These are phyloP conservation scores for Drosophila santomea DNA, from an alignment of 1,140 invertebrate genomes.

Conservation along the genomic window DNA sequence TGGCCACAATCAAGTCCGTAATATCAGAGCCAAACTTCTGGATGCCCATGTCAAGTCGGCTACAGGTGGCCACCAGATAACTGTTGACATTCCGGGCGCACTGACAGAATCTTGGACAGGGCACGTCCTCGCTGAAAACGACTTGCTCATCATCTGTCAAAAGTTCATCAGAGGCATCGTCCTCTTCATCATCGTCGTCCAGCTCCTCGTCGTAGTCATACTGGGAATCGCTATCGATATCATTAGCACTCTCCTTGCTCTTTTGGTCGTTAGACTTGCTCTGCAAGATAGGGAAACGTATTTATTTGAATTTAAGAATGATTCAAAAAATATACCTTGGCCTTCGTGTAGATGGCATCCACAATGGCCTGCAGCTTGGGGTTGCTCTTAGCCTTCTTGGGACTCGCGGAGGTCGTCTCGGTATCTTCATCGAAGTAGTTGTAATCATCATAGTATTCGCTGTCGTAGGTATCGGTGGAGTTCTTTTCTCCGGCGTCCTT, in stretches of 20 bases:
- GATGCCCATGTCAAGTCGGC: constrained; percentile 86
- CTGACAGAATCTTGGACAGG: constrained; percentile 79
- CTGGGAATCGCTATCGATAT: constrained; percentile 66
- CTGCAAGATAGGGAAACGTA: constrained; percentile 1
- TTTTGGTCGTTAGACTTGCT: constrained; percentile 45
- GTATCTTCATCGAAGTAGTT: constrained; percentile 50
- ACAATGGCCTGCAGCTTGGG: constrained; percentile 71
- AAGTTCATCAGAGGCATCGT: constrained; percentile 50
- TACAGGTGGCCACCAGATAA: constrained; percentile 83
- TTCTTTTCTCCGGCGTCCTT: constrained; percentile 35
- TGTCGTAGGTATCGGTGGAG: constrained; percentile 52
- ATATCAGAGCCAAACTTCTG: constrained; percentile 87
- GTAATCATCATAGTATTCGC: constrained; percentile 48
- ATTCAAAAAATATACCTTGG: constrained; percentile 36
- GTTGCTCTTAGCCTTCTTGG: constrained; percentile 54
- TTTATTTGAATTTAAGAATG: neutral
- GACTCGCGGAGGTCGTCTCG: constrained; percentile 40
- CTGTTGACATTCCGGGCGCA: constrained; percentile 78
- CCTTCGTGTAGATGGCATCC: constrained; percentile 37
- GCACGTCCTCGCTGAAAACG: constrained; percentile 72
- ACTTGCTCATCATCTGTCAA: constrained; percentile 68
- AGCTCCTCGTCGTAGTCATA: constrained; percentile 62
- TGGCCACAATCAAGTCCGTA: constrained; percentile 87
- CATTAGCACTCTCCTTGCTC: constrained; percentile 58
- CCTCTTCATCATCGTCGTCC: constrained; percentile 65